Base-by-base conservation (phyloP, 2,113 vertebrate species). In the Phasianus colchicus region DNA sequence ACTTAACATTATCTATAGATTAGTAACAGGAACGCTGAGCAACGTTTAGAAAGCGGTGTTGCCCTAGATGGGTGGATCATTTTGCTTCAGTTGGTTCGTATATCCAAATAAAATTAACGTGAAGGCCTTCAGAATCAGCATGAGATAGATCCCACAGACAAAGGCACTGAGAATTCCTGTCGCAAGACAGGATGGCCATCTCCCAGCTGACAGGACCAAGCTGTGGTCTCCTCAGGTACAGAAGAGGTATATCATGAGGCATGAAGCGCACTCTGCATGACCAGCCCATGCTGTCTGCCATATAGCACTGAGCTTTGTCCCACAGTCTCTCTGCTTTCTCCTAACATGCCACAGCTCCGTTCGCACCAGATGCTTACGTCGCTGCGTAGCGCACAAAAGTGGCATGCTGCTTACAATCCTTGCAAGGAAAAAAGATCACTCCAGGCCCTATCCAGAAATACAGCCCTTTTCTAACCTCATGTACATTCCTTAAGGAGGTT, bases 361-460 rank as follows among this genome's bases (percentile, higher is more conserved):
- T 34, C 14, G 29, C 6, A 55, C 3, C 20, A 45, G 30, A 21
- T 12, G 3, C 10, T 70, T 27, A 16, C 0, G 0, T 3, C 19
- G 38, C 29, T 36, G 8, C 3, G 18, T 1, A 36, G 60, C 27
- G 50, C 3, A 77, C 8, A 64, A 50, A 88, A 34, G 18, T 6
- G 18, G 6, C 3, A 21, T 0, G 5, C 55, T 24, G 27, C 7
- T 72, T 48, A 40, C 18, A 25, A 54, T 34, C 13, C 45, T 40
- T 36, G 72, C 8, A 16, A 40, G 15, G 13, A 57, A 7, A 4
- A 72, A 65, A 72, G 3, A 11, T 2, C 32, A 63, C 34, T 4
- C 52, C 22, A 79, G 48, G n/a, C 2, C 11, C 25, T 30, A 43
- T 17, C 42, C n/a, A 42, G 83, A 81, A 86, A 71, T 24, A 88